Conservation (phyloP, 1,140 invertebrate genomes). For the Homarus americanus region DNA sequence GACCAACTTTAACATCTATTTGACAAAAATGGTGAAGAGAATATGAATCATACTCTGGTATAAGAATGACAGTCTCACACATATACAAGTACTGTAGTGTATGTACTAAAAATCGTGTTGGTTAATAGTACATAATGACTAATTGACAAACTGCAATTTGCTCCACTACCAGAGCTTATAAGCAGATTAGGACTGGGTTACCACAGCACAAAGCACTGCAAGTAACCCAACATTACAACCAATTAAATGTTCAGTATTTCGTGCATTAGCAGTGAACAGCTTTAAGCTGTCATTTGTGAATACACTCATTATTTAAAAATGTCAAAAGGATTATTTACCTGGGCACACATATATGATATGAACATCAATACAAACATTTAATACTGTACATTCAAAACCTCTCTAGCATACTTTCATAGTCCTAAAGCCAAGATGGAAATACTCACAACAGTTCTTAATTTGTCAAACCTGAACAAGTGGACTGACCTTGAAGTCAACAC, state of each 20-base stretch:
- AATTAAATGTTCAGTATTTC: neutral
- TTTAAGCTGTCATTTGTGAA: neutral
- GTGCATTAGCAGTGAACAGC: neutral
- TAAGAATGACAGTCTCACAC: slow-evolving; percentile 6
- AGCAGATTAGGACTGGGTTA: neutral
- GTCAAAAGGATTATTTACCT: neutral
- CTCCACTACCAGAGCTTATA: neutral
- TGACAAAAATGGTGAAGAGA: neutral
- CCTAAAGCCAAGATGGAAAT: neutral
- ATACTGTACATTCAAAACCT: neutral
- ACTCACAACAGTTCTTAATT: neutral
- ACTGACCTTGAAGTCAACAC: neutral
- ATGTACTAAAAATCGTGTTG: neutral
- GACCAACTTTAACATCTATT: neutral
- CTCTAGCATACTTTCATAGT: neutral
- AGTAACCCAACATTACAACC: neutral
- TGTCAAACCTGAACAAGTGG: neutral
- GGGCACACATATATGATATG: neutral
- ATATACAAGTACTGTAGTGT: neutral
- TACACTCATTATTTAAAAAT: neutral
- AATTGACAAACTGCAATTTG: neutral
- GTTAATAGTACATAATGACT: neutral
- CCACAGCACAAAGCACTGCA: neutral
- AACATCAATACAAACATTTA: slow-evolving; percentile 12
- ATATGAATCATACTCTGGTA: neutral